phyloP scores from a whole-genome alignment of 2,888 invertebrate species.

The Xylota sylvarum region DNA sequence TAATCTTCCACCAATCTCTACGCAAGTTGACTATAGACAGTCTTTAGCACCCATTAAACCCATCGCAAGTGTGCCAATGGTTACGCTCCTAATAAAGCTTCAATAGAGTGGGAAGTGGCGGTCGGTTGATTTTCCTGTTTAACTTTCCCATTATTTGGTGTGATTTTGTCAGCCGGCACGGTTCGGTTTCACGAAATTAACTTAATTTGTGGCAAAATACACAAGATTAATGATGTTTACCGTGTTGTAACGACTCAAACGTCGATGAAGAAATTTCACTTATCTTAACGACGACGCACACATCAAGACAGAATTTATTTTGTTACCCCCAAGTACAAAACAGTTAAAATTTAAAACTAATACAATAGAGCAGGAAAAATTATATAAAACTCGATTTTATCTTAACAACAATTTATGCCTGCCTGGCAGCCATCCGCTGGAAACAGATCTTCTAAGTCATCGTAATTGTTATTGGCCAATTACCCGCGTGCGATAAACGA shows the following conservation, averaged over 20 bases:
- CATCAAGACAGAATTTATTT: neutral
- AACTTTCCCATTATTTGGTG: slow-evolving; percentile 13
- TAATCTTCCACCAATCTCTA: slow-evolving; percentile 8
- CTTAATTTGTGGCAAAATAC: neutral
- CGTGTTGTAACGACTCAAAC: neutral
- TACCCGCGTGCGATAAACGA: slow-evolving; percentile 2
- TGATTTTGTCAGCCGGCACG: slow-evolving; percentile 1
- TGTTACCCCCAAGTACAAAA: neutral
- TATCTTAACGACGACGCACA: neutral
- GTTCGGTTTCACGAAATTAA: neutral
- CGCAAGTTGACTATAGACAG: slow-evolving; percentile 8
- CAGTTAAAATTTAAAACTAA: neutral
- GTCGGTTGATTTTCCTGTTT: slow-evolving; percentile 14
- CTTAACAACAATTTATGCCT: too few relatives aligned
- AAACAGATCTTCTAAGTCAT: slow-evolving; percentile 11
- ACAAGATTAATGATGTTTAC: neutral
- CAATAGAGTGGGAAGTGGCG: neutral
- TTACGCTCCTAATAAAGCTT: slow-evolving; percentile 18
- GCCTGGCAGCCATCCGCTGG: neutral
- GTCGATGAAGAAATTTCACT: neutral
- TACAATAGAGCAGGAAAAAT: neutral
- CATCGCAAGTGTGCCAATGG: slow-evolving; percentile 7
- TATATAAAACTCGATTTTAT: neutral
- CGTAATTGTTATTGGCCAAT: slow-evolving; percentile 7
- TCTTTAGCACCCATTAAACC: slow-evolving; percentile 4